Base-by-base conservation (phyloP, 2,888 invertebrate genomes). In the Eretmocerus hayati region DNA sequence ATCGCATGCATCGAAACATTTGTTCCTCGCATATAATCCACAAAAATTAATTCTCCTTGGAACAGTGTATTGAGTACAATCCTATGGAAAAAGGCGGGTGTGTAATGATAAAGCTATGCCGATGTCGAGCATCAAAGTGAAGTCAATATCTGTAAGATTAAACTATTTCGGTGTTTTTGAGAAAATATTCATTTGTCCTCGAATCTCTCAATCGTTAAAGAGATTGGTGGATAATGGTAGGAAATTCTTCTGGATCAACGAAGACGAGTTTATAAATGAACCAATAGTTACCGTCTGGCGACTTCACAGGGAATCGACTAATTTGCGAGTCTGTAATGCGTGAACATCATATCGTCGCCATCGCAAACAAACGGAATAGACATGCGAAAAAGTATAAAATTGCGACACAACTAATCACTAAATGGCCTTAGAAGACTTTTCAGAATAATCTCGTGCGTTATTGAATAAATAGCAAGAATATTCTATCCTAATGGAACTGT, bases 331-430 rank as follows among this genome's bases (percentile, higher is more conserved):
- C 18, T 33, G 32, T 45, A 41, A n/a, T n/a, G n/a, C 30, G 33
- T 33, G 46, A 50, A 42, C 38, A 26, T 23, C 30, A 41, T 33
- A 33, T 42, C 46, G 42, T 40, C 40, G 38, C 21, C 38, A 48
- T 43, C 31, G 41, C 43, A 42, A 52, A 33, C 20, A 47, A 47
- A 33, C 47, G 22, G 30, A 5, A 53, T 39, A 23, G 35, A 49
- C 41, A 43, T 43, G 44, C 40, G 42, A 48, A 48, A 53, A 50
- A 50, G 50, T 53, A 53, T 50, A 53, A 53, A 53, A 53, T 46
- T 50, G 50, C 50, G 42, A 40, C 15, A 43, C 41, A 13, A 38
- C 50, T 53, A 53, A 48, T 53, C 23, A 48, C 48, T 43, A 54
- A 51, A 54, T 54, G 50, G 53, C 53, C 50, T 43, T 50, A 38